A percentile compares a stretch with the other conserved stretches of the same genome.
These are phyloP conservation scores for Archocentrus centrarchus DNA, from an alignment of 2,113 vertebrate genomes.

Conservation along the genomic window DNA sequence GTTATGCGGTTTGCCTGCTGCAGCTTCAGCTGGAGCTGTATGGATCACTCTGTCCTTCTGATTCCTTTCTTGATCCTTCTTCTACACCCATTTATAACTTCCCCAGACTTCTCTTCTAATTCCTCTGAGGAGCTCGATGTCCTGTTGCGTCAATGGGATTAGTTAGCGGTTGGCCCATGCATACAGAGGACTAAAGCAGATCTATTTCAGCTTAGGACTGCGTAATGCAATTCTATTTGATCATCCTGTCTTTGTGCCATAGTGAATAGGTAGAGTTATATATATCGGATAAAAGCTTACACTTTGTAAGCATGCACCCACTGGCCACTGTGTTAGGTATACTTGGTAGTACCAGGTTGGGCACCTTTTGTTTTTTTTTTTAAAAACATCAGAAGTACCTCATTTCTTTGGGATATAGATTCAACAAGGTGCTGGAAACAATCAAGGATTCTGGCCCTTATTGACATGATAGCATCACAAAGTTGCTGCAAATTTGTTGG, in stretches of 20 bases:
- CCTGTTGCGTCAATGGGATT: slow-evolving; percentile 73
- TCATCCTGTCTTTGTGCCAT: neutral
- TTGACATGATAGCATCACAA: neutral
- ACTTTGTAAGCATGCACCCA: neutral
- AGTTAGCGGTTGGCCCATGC: slow-evolving; percentile 26
- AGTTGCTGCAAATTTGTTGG: neutral
- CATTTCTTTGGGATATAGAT: neutral
- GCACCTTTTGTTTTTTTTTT: too few relatives aligned
- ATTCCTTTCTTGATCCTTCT: slow-evolving; percentile 19
- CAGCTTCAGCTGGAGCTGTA: slow-evolving; percentile 2
- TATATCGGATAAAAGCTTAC: neutral
- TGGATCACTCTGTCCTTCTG: slow-evolving; percentile 23
- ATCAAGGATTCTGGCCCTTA: neutral
- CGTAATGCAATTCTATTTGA: slow-evolving; percentile 56
- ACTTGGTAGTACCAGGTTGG: neutral
- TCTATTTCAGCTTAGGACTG: slow-evolving; percentile 50
- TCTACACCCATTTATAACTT: slow-evolving; percentile 63
- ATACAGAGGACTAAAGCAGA: slow-evolving; percentile 30
- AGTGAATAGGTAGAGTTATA: slow-evolving; percentile 6
- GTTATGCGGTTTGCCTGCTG: neutral
- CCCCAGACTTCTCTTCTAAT: slow-evolving; percentile 38
- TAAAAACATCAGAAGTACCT: neutral
- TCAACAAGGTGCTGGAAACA: neutral
- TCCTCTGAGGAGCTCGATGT: slow-evolving; percentile 28
- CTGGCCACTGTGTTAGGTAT: neutral